phyloP scores from a whole-genome alignment of 35 echinoderm and acorn worm genomes.

The Lytechinus pictus region DNA sequence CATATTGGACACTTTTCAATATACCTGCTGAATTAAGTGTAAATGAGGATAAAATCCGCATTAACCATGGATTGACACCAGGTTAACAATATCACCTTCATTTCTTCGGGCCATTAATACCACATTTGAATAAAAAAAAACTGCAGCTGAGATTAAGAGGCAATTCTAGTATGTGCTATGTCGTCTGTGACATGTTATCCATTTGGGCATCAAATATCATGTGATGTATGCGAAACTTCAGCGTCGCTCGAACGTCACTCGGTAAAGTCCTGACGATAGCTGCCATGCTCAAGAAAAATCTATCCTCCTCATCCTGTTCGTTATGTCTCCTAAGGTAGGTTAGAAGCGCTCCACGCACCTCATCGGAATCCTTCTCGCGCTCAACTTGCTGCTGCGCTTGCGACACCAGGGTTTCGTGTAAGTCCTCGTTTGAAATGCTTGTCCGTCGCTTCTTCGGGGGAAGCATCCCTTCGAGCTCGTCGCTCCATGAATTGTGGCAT shows the following conservation, averaged over 20 bases:
- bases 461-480: not conserved
- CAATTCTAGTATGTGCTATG: not conserved
- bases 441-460: not conserved
- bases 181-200: not conserved
- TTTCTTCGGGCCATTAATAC: not conserved
- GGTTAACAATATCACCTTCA: not conserved
- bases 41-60: too few species aligned
- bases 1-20: too few species aligned
- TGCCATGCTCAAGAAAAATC: constrained; percentile 10
- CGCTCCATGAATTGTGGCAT: not conserved
- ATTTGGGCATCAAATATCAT: not conserved
- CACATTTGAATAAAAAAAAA: not conserved
- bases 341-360: not conserved
- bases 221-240: not conserved
- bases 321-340: not conserved
- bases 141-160: not conserved
- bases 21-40: too few species aligned
- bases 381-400: not conserved
- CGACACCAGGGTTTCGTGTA: not conserved
- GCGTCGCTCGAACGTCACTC: not conserved
- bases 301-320: not conserved
- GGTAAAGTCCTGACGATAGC: not conserved
- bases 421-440: not conserved
- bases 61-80: too few species aligned
- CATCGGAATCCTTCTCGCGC: not conserved